Evolutionary conservation across 2,797 vertebrate genomes (phyloP).

Genomic region (Bovichtus variegatus): DNA sequence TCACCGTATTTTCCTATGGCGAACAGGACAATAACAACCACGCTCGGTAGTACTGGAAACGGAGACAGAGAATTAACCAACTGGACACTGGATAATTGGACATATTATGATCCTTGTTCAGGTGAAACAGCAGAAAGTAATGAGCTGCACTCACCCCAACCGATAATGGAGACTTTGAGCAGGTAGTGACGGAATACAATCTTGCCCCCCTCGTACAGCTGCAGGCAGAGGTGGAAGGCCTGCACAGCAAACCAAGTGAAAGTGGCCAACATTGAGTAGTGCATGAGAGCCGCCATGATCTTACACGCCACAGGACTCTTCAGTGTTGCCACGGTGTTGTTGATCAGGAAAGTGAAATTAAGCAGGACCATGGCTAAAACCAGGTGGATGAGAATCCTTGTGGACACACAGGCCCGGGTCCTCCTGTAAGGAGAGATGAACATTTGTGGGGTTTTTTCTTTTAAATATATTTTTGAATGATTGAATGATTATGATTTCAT

Average conservation of each 20-base stretch:
- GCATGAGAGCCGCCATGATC: conserved; percentile 77
- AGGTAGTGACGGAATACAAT: conserved; percentile 61
- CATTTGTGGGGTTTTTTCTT: background rate
- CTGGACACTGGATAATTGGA: background rate
- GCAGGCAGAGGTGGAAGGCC: conserved; percentile 80
- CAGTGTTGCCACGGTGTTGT: conserved; percentile 58
- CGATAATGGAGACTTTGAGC: conserved; percentile 68
- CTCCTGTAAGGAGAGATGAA: conserved; percentile 54
- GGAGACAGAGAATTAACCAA: background rate
- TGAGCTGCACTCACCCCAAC: conserved; percentile 74
- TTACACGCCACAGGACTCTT: conserved; percentile 45
- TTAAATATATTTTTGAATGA: background rate
- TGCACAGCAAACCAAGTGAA: conserved; percentile 83
- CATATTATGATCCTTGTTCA: background rate
- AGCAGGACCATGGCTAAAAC: conserved; percentile 76
- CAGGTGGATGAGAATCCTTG: conserved; percentile 77
- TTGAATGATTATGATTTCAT: too few species aligned
- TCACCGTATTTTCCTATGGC: conserved; percentile 67
- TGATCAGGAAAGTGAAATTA: conserved; percentile 79
- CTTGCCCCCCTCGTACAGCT: conserved; percentile 56
- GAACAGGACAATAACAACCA: conserved; percentile 55
- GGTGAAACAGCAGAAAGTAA: background rate
- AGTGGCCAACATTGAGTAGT: conserved; percentile 79
- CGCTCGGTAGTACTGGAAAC: conserved; percentile 66
- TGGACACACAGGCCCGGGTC: conserved; percentile 41